Evolutionary conservation across 1,140 invertebrate genomes (phyloP).

Genomic region (Octopus bimaculoides): DNA sequence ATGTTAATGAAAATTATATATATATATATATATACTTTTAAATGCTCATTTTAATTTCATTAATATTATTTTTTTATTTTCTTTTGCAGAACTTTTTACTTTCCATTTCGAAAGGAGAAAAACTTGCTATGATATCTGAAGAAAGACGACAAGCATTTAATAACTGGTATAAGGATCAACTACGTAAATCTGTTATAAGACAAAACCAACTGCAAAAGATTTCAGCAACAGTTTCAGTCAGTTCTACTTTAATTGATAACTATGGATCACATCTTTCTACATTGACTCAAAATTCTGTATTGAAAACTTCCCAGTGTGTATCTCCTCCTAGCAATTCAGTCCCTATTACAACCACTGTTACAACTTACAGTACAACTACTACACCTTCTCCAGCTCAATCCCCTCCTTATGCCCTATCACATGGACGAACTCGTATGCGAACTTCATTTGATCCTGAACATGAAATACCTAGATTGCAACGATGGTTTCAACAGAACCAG

Average conservation of each 20-base stretch:
- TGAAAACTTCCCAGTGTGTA: neutral
- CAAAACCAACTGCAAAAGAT: neutral
- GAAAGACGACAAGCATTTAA: constrained; percentile 55
- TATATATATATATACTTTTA: neutral
- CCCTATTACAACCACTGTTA: constrained; percentile 17
- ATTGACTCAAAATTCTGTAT: constrained; percentile 18
- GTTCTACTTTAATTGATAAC: constrained; percentile 11
- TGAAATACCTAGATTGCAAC: constrained; percentile 88
- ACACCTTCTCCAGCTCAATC: constrained; percentile 13
- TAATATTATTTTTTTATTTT: constrained; percentile 16
- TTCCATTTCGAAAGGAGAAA: constrained; percentile 45
- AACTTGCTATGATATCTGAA: constrained; percentile 42
- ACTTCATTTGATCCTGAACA: constrained; percentile 90
- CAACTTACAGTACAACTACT: neutral
- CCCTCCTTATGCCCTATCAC: constrained; percentile 23
- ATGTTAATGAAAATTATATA: no score
- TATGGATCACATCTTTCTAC: constrained; percentile 6
- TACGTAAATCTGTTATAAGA: constrained; percentile 30
- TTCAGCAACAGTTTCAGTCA: constrained; percentile 5
- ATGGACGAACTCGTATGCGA: constrained; percentile 54
- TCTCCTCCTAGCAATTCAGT: constrained; percentile 12
- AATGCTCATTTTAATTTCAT: neutral
- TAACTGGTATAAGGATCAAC: constrained; percentile 56
- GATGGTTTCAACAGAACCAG: constrained; percentile 93
- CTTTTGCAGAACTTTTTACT: constrained; percentile 38